Conservation (phyloP, 2,888 invertebrate genomes). For the Melanotus villosus region DNA sequence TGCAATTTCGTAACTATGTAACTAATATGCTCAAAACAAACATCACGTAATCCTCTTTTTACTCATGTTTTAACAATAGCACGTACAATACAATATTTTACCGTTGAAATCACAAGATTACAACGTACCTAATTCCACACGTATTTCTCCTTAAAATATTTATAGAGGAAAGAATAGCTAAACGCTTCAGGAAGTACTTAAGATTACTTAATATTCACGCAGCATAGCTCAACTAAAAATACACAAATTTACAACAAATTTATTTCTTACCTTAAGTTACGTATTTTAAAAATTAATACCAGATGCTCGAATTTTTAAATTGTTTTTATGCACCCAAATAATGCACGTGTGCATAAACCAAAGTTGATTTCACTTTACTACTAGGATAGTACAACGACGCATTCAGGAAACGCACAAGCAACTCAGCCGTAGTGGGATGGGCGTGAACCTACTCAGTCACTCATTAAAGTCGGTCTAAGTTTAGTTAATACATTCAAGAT, state of each 20-base stretch:
- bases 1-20: background rate
- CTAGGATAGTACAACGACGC: background rate
- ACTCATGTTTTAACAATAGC: no score
- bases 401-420: constrained; percentile 17
- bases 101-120: no score
- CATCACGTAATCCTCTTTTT: background rate
- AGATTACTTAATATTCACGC: background rate
- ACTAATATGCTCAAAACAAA: background rate
- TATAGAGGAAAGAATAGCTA: no score
- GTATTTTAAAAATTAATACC: background rate
- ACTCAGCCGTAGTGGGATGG: constrained; percentile 11
- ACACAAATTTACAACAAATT: background rate
- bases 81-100: no score
- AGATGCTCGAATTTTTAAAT: background rate
- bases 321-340: background rate
- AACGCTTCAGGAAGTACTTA: background rate
- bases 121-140: background rate
- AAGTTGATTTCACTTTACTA: constrained; percentile 10
- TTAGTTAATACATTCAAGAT: background rate
- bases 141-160: no score
- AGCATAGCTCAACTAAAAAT: background rate
- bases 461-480: constrained; percentile 13
- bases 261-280: background rate
- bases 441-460: constrained; percentile 28
- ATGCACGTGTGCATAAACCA: background rate